Conservation (phyloP, 2,797 vertebrate species). For the Lycodopsis pacificus region DNA sequence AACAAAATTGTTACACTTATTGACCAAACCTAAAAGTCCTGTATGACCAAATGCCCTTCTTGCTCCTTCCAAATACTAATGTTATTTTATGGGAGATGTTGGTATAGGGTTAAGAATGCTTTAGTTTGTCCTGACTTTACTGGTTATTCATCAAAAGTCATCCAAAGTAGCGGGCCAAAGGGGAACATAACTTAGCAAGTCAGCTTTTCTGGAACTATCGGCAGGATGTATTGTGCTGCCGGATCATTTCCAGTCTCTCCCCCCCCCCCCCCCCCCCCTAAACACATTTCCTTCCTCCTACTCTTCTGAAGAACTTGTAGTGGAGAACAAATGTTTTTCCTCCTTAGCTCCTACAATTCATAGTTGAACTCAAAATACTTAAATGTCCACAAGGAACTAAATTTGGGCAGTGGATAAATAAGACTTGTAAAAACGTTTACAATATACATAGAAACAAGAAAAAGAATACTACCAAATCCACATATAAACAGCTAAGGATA, state of each 20-base stretch:
- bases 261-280: neutral
- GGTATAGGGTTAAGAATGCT: neutral
- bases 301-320: constrained; percentile 20
- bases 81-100: neutral
- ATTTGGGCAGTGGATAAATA: neutral
- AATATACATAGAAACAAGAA: neutral
- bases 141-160: constrained; percentile 17
- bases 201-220: constrained; percentile 52
- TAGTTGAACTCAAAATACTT: neutral
- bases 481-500: neutral
- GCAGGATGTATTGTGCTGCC: constrained; percentile 68
- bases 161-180: neutral
- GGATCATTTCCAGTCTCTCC: constrained; percentile 25
- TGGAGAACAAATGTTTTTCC: constrained; percentile 3
- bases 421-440: neutral
- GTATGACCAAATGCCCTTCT: neutral
- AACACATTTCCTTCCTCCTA: constrained; percentile 71
- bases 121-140: neutral
- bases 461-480: neutral
- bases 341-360: neutral
- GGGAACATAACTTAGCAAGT: constrained; percentile 41
- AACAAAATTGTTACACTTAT: constrained; percentile 52
- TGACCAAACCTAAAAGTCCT: constrained; percentile 5
- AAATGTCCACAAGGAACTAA: neutral
- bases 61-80: neutral